Conservation (phyloP, 2,797 vertebrate genomes). For the Artibeus jamaicensis region DNA sequence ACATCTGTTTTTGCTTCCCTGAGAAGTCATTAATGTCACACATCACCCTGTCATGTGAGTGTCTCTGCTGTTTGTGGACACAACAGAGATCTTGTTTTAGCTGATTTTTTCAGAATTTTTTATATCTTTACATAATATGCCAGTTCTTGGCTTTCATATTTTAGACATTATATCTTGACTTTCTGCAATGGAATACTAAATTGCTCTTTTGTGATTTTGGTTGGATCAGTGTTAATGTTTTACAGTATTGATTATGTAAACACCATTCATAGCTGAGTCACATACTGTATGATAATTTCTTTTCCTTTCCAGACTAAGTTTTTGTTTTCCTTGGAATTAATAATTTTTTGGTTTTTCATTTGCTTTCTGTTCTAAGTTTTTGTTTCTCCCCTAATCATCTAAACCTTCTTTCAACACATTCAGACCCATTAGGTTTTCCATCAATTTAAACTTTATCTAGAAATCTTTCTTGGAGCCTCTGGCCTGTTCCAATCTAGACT, state of each 20-base stretch:
- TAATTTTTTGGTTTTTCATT: conserved; percentile 38
- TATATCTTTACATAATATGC: background rate
- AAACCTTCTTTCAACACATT: background rate
- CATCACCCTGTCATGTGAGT: accelerated
- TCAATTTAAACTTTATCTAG: background rate
- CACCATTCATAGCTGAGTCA: background rate
- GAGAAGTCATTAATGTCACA: background rate
- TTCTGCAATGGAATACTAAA: background rate
- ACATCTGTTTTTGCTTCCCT: background rate
- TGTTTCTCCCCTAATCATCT: background rate
- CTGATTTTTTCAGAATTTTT: background rate
- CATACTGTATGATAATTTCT: background rate
- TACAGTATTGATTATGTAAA: background rate
- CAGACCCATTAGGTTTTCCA: background rate
- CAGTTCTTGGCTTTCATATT: background rate
- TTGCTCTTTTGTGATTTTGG: background rate
- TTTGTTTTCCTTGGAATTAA: conserved; percentile 3
- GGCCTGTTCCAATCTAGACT: background rate
- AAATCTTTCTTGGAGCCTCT: background rate
- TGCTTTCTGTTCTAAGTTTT: background rate
- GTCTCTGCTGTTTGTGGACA: background rate
- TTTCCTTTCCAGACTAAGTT: background rate
- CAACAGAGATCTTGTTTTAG: background rate
- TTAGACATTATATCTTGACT: background rate
- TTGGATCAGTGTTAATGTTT: background rate